These are phyloP conservation scores for Pseudorhombus dupliciocellatus DNA, from an alignment of 2,113 vertebrate genomes.

Conservation along the genomic window DNA sequence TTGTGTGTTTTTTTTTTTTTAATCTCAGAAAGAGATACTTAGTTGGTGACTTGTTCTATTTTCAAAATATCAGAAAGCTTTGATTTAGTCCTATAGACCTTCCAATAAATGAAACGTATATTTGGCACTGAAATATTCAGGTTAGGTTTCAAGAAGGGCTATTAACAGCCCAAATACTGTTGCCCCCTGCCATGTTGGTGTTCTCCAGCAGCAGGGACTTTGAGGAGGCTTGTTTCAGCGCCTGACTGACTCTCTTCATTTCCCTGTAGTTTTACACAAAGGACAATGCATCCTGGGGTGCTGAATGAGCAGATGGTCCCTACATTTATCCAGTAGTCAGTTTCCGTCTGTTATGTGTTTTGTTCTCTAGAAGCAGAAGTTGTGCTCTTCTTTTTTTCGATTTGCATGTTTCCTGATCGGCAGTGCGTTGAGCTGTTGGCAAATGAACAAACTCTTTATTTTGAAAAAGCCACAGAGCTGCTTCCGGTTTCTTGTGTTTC, in stretches of 20 bases:
- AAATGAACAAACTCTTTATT: constrained; percentile 18
- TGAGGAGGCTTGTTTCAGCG: constrained; percentile 22
- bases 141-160: constrained; percentile 13
- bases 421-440: no score
- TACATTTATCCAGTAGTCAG: not conserved
- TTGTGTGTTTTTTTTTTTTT: no score
- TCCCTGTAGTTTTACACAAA: constrained; percentile 5
- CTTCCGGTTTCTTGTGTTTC: constrained; percentile 8
- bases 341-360: no score
- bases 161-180: constrained; percentile 32
- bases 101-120: not conserved
- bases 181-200: constrained; percentile 11
- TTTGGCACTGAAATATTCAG: constrained; percentile 6
- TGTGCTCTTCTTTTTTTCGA: no score
- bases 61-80: not conserved
- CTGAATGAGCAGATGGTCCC: constrained; percentile 41
- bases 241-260: constrained; percentile 6
- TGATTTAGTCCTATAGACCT: not conserved
- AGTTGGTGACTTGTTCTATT: not conserved
- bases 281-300: constrained; percentile 10
- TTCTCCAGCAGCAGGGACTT: constrained; percentile 33
- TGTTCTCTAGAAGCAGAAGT: no score
- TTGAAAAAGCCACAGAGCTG: constrained; percentile 3
- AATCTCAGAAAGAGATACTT: no score
- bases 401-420: no score